Evolutionary conservation across 2,888 invertebrate genomes (phyloP).

Genomic region (Parnassius orleans): DNA sequence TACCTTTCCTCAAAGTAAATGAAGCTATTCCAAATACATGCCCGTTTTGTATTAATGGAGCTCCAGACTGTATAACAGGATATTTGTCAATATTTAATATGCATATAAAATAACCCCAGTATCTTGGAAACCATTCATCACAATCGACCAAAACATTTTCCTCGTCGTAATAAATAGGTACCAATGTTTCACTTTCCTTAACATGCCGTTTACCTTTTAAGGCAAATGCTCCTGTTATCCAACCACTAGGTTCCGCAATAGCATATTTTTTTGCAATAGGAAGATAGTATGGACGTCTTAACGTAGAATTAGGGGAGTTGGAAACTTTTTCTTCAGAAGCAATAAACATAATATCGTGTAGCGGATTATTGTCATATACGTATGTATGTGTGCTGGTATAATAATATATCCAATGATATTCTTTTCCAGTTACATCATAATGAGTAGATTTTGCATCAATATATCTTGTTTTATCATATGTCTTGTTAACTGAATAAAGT

Average conservation of each 20-base stretch:
- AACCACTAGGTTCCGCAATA: slow-evolving; percentile 12
- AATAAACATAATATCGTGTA: slow-evolving; percentile 20
- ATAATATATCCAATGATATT: slow-evolving; percentile 16
- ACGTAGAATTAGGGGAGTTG: not conserved
- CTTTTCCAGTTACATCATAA: slow-evolving; percentile 16
- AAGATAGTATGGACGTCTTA: slow-evolving; percentile 6
- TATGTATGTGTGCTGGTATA: no score
- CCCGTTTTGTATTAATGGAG: slow-evolving; percentile 18
- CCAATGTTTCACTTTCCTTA: not conserved
- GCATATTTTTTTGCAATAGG: slow-evolving; percentile 13
- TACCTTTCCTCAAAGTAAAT: slow-evolving; percentile 17
- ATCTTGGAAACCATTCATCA: slow-evolving; percentile 16
- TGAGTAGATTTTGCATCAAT: no score
- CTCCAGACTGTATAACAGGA: slow-evolving; percentile 13
- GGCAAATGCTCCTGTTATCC: slow-evolving; percentile 18
- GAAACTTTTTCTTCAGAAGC: not conserved
- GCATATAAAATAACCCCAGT: slow-evolving; percentile 23
- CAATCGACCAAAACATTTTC: slow-evolving; percentile 22
- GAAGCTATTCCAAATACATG: slow-evolving; percentile 16
- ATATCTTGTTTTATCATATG: no score
- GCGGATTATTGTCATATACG: slow-evolving; percentile 3
- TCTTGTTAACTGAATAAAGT: no score
- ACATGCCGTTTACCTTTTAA: slow-evolving; percentile 7
- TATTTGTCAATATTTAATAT: slow-evolving; percentile 21
- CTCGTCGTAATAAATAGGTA: slow-evolving; percentile 13